Conservation (phyloP, 2,113 vertebrate genomes). For the Pelobates fuscus region DNA sequence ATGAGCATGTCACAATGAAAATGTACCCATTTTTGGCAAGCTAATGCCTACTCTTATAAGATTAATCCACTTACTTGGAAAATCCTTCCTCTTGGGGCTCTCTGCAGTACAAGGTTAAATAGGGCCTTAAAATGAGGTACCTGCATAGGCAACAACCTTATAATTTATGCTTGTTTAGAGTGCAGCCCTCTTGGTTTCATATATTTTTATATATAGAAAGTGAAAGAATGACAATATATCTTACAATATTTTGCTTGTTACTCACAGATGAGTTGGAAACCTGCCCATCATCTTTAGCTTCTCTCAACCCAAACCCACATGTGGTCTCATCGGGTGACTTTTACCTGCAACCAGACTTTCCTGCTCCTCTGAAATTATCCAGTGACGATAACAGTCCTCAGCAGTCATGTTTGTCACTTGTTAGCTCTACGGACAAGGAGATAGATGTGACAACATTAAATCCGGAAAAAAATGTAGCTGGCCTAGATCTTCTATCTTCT, state of each 20-base stretch:
- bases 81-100: too few species aligned
- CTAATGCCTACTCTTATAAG: too few species aligned
- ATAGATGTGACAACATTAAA: constrained; percentile 50
- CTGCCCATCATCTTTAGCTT: constrained; percentile 62
- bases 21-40: too few species aligned
- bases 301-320: constrained; percentile 56
- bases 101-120: too few species aligned
- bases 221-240: too few species aligned
- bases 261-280: constrained; percentile 78
- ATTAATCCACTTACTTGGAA: too few species aligned
- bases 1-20: too few species aligned
- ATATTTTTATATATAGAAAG: too few species aligned
- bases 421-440: constrained; percentile 25
- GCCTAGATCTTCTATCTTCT: constrained; percentile 88
- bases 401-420: constrained; percentile 61
- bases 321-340: constrained; percentile 64
- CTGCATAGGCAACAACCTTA: too few species aligned
- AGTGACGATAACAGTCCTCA: constrained; percentile 23
- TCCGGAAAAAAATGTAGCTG: constrained; percentile 75
- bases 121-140: too few species aligned
- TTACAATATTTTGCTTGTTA: background rate
- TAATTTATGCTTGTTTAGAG: too few species aligned
- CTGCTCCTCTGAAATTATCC: constrained; percentile 55
- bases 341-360: constrained; percentile 60
- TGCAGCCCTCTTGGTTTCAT: too few species aligned